Evolutionary conservation across 2,888 invertebrate genomes (phyloP).

Genomic region (Platycnemis pennipes): DNA sequence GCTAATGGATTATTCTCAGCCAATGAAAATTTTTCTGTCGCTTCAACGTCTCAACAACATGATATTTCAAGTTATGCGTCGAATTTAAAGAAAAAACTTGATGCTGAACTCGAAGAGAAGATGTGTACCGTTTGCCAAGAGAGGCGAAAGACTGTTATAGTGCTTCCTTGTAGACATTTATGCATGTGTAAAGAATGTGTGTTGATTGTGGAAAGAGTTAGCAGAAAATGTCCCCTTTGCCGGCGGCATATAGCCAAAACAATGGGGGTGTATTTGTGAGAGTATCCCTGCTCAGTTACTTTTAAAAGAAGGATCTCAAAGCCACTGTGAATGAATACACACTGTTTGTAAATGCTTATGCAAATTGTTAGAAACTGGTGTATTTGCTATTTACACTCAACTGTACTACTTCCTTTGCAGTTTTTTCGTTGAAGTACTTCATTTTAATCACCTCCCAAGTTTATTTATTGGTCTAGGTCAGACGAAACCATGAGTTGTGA

Average conservation of each 20-base stretch:
- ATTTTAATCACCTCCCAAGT: too few species aligned
- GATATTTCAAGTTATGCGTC: background rate
- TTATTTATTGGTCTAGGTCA: too few species aligned
- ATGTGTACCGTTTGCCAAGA: constrained; percentile 34
- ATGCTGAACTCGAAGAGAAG: background rate
- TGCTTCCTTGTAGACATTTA: constrained; percentile 51
- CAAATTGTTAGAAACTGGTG: too few species aligned
- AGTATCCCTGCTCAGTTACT: too few species aligned
- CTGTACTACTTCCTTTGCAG: too few species aligned
- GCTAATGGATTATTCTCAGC: background rate
- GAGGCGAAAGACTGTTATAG: constrained; percentile 52
- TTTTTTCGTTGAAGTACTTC: too few species aligned
- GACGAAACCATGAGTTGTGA: too few species aligned
- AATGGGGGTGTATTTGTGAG: constrained; percentile 4
- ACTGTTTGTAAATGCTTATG: too few species aligned
- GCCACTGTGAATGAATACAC: too few species aligned
- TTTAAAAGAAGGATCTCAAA: too few species aligned
- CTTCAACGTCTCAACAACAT: background rate
- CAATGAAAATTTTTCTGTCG: background rate
- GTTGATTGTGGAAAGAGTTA: background rate
- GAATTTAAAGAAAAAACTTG: constrained; percentile 20
- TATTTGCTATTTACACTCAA: too few species aligned
- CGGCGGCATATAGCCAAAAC: constrained; percentile 30
- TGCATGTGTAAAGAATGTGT: constrained; percentile 58
- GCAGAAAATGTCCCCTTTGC: constrained; percentile 41